Conservation (phyloP, 2,797 vertebrate species). For the Pantherophis vulpinus region DNA sequence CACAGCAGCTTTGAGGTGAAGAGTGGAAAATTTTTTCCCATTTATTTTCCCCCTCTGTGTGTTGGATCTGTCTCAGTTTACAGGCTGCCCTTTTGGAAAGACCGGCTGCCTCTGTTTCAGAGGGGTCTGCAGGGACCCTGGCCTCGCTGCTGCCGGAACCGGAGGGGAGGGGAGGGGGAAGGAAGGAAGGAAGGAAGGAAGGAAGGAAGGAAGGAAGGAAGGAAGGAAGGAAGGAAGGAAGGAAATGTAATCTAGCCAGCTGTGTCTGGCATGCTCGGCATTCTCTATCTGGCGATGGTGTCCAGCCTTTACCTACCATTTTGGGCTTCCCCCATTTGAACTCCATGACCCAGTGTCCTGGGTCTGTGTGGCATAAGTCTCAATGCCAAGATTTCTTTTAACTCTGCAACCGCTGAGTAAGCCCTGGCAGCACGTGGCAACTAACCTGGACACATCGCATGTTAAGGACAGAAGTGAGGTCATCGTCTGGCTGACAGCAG, state of each 20-base stretch:
- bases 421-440: neutral
- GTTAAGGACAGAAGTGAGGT: neutral
- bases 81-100: neutral
- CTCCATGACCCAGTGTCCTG: neutral
- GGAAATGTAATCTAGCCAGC: neutral
- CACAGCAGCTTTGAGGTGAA: constrained; percentile 38
- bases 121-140: neutral
- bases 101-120: neutral
- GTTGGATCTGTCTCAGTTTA: constrained; percentile 21
- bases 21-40: constrained; percentile 57
- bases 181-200: too few species aligned
- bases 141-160: neutral
- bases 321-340: neutral
- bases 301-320: neutral
- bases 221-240: neutral
- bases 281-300: too few species aligned
- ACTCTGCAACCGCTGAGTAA: neutral
- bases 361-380: neutral
- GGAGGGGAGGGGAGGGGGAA: neutral
- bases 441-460: neutral
- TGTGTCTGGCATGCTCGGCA: neutral
- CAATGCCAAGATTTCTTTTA: neutral
- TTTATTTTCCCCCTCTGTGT: constrained; percentile 7
- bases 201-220: neutral
- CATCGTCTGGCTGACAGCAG: neutral